Evolutionary conservation across 2,113 vertebrate genomes (phyloP), one percentile per base, ranked within the genome.

Genomic region (Willisornis vidua): DNA sequence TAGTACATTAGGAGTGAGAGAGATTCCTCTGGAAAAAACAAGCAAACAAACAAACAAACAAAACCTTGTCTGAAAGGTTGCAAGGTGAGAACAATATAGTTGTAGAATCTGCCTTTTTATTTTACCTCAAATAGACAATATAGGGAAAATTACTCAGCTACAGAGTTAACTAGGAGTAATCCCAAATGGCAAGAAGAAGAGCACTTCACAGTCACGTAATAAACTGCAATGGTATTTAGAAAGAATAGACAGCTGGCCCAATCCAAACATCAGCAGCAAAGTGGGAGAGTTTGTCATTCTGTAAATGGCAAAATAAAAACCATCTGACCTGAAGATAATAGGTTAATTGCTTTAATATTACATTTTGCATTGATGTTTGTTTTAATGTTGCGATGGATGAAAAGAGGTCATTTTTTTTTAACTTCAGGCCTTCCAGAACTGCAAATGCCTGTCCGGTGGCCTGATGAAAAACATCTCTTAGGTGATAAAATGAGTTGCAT

Each of bases 401-500:
- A 95, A 97, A 96, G 75, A 66, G 68, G 79, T 93, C 67, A 45
- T 39, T 70, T 78, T 61, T 46, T 48, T 73, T 51, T 39, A n/a
- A 94, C 92, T 73, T 49, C 85, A 85, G 52, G 73, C 76, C 89
- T 96, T 97, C 79, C 72, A 97, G 76, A 81, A 86, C 93, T 95
- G 87, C 62, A 94, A 96, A 92, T 87, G 70, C 43, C 93, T 97
- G 54, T 80, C 89, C 80, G 80, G 87, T 87, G 84, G 88, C 87
- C 77, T 96, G 91, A 96, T 94, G 91, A 92, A 97, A 98, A 97
- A 90, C 29, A 96, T 97, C 89, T 93, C 96, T 94, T 95, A 90
- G 85, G 87, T 93, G 85, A 93, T 85, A 97, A 98, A 98, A 98
- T 97, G 87, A 98, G 91, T 97, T 97, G 81, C 93, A 97, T 97